Base-by-base conservation (phyloP, 1,140 invertebrate species). In the Nylanderia fulva region DNA sequence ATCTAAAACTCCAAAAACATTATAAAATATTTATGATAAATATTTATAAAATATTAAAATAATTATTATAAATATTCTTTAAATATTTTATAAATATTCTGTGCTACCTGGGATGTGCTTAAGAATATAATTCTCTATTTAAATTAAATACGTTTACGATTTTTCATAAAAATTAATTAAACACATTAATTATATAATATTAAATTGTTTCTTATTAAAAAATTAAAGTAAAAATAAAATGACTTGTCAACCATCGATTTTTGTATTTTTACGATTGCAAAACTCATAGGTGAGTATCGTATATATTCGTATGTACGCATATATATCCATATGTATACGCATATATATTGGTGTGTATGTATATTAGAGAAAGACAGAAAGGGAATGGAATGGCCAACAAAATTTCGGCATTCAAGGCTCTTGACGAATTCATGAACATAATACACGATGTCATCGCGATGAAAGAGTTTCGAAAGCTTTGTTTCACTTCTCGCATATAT, bases 381-480 rank as follows among this genome's bases (percentile, higher is more conserved):
- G 33, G 54, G 29, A 27, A 42, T 75, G 33, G 18, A 39, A 24
- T 15, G 7, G n/a, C 33, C 18, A 39, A 42, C 8, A 8, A 66
- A 54, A n/a, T n/a, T 79, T 66, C 13, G 61, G 21, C 13, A 9
- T 54, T 68, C 76, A 79, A 68, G 60, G 42, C 4, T 5, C 2
- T 21, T 21, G 8, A n/a, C 13, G 48, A 79, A 2, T 54, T 66
- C 11, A 54, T 39, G 54, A 79, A 9, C 61, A 52, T 18, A n/a
- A n/a, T 27, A 27, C n/a, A 27, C 3, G 9, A 79, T 9, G 15
- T 79, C 61, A 79, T 79, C 29, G 15, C 63, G 9, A 21, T 11
- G 21, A 66, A 33, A 15, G 27, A 54, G 21, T 79, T 79, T 68
- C 21, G 15, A 68, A 79, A 79, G 36, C 1, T 54, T 54, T 9